These are phyloP conservation scores for Sceloporus tristichus DNA, from an alignment of 2,113 vertebrate species.

Conservation along the genomic window DNA sequence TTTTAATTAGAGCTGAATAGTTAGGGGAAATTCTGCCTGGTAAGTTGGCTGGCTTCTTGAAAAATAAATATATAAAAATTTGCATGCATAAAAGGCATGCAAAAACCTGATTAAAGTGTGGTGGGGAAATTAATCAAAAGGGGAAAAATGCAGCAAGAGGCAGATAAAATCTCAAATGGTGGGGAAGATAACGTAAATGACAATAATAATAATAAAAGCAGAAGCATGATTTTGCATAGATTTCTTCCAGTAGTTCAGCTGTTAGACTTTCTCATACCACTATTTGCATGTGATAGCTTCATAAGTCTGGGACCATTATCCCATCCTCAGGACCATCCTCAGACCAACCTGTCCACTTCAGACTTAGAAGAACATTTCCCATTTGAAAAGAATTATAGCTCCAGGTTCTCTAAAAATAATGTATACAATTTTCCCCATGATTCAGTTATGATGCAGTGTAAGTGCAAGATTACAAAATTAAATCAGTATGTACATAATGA, in stretches of 20 bases:
- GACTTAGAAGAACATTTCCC: too few species aligned
- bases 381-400: too few species aligned
- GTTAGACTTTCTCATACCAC: not conserved
- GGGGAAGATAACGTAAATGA: not conserved
- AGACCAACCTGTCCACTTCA: too few species aligned
- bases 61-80: conserved; percentile 57
- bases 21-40: conserved; percentile 52
- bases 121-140: conserved; percentile 42
- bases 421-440: too few species aligned
- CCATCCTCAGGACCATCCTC: too few species aligned
- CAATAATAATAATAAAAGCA: not conserved
- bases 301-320: too few species aligned
- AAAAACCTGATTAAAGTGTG: conserved; percentile 45
- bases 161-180: conserved; percentile 22
- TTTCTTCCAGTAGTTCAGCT: not conserved
- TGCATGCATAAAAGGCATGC: conserved; percentile 9
- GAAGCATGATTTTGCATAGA: not conserved
- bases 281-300: not conserved
- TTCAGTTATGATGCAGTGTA: too few species aligned
- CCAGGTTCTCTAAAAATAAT: too few species aligned
- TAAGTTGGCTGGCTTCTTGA: conserved; percentile 50
- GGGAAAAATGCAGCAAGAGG: not conserved
- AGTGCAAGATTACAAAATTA: too few species aligned
- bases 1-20: conserved; percentile 58
- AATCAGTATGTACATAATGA: too few species aligned